Evolutionary conservation across 1,140 invertebrate genomes (phyloP).

Genomic region (Hylaeus anthracinus): DNA sequence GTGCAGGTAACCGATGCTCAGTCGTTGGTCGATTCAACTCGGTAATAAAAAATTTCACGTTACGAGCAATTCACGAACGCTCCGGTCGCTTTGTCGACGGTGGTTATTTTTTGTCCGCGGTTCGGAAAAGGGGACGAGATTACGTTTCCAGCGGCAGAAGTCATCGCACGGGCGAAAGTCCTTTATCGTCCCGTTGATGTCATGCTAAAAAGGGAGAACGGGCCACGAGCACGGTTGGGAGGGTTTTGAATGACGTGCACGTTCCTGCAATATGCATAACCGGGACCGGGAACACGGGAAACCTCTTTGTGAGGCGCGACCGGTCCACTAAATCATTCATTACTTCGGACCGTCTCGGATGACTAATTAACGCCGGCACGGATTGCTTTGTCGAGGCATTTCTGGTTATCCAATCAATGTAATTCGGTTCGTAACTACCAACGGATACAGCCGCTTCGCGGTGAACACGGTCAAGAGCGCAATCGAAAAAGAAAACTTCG

Average conservation of each 20-base stretch:
- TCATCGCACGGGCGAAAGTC: slow-evolving; percentile 37
- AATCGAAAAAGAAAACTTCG: no score
- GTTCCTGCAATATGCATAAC: slow-evolving; percentile 79
- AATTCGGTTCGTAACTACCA: not conserved
- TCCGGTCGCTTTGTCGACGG: not conserved
- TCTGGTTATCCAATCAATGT: slow-evolving; percentile 57
- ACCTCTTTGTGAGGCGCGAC: slow-evolving; percentile 76
- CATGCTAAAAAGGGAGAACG: slow-evolving; percentile 57
- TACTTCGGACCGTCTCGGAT: slow-evolving; percentile 67
- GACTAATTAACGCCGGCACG: slow-evolving; percentile 65
- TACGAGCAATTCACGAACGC: not conserved
- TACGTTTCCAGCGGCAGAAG: slow-evolving; percentile 31
- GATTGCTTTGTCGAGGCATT: slow-evolving; percentile 60
- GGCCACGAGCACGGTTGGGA: slow-evolving; percentile 35
- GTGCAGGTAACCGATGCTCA: not conserved
- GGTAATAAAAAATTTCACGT: not conserved
- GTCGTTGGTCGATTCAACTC: not conserved
- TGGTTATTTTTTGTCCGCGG: not conserved
- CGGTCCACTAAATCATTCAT: slow-evolving; percentile 74
- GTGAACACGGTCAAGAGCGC: no score
- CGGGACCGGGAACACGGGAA: slow-evolving; percentile 74
- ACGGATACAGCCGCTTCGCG: not conserved
- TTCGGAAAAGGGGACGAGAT: not conserved
- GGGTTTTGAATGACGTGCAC: slow-evolving; percentile 77
- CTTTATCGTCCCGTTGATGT: slow-evolving; percentile 48